Evolutionary conservation across 1,140 invertebrate genomes (phyloP), one percentile per base, ranked within the genome.

Genomic region (Pogonomyrmex barbatus): DNA sequence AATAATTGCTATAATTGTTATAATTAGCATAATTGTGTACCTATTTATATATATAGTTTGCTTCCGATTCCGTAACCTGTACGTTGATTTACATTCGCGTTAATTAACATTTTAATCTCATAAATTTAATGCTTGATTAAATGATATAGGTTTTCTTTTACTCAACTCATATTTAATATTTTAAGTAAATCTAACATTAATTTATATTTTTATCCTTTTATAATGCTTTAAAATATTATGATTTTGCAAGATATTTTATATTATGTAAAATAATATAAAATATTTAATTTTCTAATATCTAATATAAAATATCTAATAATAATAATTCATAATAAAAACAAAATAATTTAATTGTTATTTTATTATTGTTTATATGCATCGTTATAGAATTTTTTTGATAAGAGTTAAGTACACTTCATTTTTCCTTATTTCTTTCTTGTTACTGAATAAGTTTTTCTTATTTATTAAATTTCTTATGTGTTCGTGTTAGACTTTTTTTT

Each of bases 1-100:
- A 63, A 58, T 89, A 90, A 89, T 90, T 77, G 73, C 52, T 54
- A 14, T 75, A 77, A 87, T 89, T 56, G 17, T 83, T 73, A 89
- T 82, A 71, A 56, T 56, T 58, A 86, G 17, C 39, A 67, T 85
- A 82, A 89, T 89, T 75, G 56, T 83, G n/a, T 75, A 73, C 42
- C 60, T 45, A 42, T n/a, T n/a, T n/a, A n/a, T n/a, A n/a, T 73
- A 60, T 73, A 33, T n/a, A n/a, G n/a, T 83, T 75, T 83, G 12
- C 30, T 83, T 73, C 68, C 54, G 67, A 83, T 83, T 83, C 68
- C 30, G 6, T n/a, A n/a, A 36, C 9, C 24, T 56, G 6, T 14
- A 17, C 54, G 36, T 58, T 82, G 45, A 83, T 75, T 81, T 83
- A 73, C 68, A 42, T 70, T 67, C 8, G 30, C 56, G 42, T 68